Evolutionary conservation across 37 sponge, comb jelly and placozoan genomes (phyloP).

Genomic region (Diacarnus erythraeanus): DNA sequence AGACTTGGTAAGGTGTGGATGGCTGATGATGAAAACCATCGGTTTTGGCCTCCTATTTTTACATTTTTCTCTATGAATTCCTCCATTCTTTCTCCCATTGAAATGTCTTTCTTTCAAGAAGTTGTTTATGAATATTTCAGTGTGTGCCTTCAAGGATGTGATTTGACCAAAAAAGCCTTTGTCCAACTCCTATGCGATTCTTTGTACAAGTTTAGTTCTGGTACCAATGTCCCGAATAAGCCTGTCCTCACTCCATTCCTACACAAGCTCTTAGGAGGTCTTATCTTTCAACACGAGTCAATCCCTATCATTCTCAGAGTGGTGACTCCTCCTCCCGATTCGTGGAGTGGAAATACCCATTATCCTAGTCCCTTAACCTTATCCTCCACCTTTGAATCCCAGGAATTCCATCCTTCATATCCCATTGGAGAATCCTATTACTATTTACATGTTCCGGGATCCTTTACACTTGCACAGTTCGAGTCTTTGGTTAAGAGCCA

Average conservation of each 20-base stretch:
- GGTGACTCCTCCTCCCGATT: background rate
- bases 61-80: conserved; percentile 21
- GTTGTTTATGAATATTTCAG: conserved; percentile 60
- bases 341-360: background rate
- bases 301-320: conserved; percentile 43
- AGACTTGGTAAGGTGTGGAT: conserved; percentile 44
- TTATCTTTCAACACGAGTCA: conserved; percentile 52
- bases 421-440: conserved; percentile 18
- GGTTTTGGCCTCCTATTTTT: conserved; percentile 42
- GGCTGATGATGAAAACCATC: background rate
- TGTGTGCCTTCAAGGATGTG: conserved; percentile 18
- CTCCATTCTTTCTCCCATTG: background rate
- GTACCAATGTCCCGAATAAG: background rate
- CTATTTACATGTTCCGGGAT: background rate
- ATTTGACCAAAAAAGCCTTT: conserved; percentile 43
- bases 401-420: conserved; percentile 65
- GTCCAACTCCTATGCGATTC: conserved; percentile 37
- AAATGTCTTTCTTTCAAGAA: conserved; percentile 37
- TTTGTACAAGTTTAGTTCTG: conserved; percentile 8
- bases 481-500: background rate
- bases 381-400: conserved; percentile 35
- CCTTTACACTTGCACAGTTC: background rate
- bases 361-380: conserved; percentile 27
- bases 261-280: conserved; percentile 45
- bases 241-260: conserved; percentile 55